Base-by-base conservation (phyloP, 2,888 invertebrate species). In the Carpatolechia fugitivella region DNA sequence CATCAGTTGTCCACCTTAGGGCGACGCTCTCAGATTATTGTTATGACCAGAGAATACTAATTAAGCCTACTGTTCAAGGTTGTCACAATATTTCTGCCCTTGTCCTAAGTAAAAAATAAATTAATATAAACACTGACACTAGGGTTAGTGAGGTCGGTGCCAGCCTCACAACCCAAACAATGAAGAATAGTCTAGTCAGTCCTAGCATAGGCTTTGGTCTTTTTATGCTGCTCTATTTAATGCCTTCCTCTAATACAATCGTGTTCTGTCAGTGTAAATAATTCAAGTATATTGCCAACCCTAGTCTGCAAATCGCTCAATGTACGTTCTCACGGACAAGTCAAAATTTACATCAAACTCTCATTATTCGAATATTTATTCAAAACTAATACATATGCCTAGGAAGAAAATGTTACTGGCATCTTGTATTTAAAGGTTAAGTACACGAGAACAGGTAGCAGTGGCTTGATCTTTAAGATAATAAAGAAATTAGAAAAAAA, bases 281-380 rank as follows among this genome's bases (percentile, higher is more conserved):
- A n/a, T n/a, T n/a, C n/a, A n/a, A n/a, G n/a, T n/a, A n/a, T n/a
- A 13, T 14, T 47, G 47, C 10, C 14, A 47, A 30, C 47, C 47
- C 47, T 47, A 30, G 13, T 29, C 14, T 14, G 30, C 30, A 6
- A 47, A 31, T 3, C 13, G 2, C 6, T 3, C 38, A 38, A 14
- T 14, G 11, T 13, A 14, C 58, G 71, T 77, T 79, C 79, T 70
- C 79, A 78, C 76, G 76, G 64, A 60, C 57, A 64, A 55, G 69
- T 64, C 54, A 65, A 66, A 69, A 76, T 76, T 70, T 61, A 58
- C 61, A 70, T 67, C 60, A 61, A 62, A 62, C 61, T 4, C 30
- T 14, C 18, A 41, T 24, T 54, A 60, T 60, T 59, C 63, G 67
- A 68, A 66, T 68, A 64, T 63, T 62, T 60, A 63, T 61, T 14